Evolutionary conservation across 2,113 vertebrate species (phyloP).

Genomic region (Trogon surrucura): DNA sequence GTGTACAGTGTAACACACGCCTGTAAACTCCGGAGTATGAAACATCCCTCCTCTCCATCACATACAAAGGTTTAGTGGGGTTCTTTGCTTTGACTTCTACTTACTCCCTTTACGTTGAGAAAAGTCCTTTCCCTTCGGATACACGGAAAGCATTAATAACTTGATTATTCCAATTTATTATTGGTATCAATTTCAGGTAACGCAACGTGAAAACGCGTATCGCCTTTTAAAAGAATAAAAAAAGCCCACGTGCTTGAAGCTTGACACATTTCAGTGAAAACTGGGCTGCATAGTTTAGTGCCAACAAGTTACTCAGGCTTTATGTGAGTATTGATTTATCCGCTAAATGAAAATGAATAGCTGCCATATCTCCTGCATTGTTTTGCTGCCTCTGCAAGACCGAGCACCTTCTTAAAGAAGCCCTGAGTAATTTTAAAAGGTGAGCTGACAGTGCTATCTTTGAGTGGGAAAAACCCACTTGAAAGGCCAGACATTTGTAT

Average conservation of each 20-base stretch:
- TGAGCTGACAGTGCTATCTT: not conserved
- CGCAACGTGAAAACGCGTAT: not conserved
- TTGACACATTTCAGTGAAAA: constrained; percentile 68
- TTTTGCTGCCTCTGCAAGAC: constrained; percentile 66
- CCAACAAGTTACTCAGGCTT: constrained; percentile 77
- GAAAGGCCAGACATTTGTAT: not conserved
- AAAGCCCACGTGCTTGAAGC: constrained; percentile 22
- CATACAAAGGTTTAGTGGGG: not conserved
- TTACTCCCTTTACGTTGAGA: not conserved
- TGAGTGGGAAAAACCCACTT: not conserved
- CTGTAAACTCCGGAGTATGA: not conserved
- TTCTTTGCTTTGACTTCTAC: constrained; percentile 5
- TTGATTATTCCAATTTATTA: constrained; percentile 23
- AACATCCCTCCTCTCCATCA: not conserved
- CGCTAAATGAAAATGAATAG: constrained; percentile 66
- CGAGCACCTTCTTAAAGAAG: constrained; percentile 53
- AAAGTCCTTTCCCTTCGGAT: not conserved
- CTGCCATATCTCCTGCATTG: constrained; percentile 46
- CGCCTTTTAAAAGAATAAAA: not conserved
- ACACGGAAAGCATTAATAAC: not conserved
- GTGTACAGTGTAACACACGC: not conserved
- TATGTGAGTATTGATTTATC: constrained; percentile 75
- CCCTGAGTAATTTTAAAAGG: constrained; percentile 30
- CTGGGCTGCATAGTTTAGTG: constrained; percentile 46
- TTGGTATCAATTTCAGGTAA: constrained; percentile 40